Base-by-base conservation (phyloP, 2,797 vertebrate genomes). In the Aulostomus chinensis region DNA sequence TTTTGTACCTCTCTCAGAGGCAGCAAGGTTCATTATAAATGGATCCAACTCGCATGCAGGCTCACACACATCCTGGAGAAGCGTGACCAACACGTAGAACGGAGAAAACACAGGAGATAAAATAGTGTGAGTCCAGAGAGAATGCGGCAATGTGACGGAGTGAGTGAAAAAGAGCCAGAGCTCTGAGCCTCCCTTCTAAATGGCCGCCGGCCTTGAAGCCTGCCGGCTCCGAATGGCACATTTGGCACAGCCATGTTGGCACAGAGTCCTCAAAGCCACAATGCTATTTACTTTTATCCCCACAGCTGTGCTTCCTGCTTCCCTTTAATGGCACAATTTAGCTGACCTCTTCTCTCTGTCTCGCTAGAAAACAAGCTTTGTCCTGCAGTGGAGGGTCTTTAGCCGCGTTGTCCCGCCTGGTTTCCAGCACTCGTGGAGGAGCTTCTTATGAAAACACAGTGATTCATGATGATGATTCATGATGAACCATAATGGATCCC, bases 171-270 rank as follows among this genome's bases (percentile, higher is more conserved):
- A 58, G 61, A 76, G 76, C 64, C 65, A 78, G 68, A 61, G 69
- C 55, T 29, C 33, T 40, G 39, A 77, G 62, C 42, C 48, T 43
- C 64, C 45, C 46, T 47, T 60, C 60, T 62, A 39, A 21, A 73
- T 68, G 72, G 71, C 68, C 63, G 36, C 24, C 8, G 71, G 76
- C 78, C 86, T 80, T 74, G 76, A 86, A 76, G 64, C 68, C 66
- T 68, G 61, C 63, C 45, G 30, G 41, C 73, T 76, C 69, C 7
- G 43, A 81, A 68, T 68, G 77, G 38, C 69, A 76, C 60, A 55
- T 86, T 86, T 86, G 75, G 68, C 63, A 75, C 15, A 32, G 39
- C 18, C 26, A 43, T 40, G 25, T 75, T 74, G 62, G 54, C 64
- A 58, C 28, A 1, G 39, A 65, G 50, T 73, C 56, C 55, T 68